These are phyloP conservation scores for Drosophila pruinosa DNA, from an alignment of 1,140 invertebrate genomes.

Conservation along the genomic window DNA sequence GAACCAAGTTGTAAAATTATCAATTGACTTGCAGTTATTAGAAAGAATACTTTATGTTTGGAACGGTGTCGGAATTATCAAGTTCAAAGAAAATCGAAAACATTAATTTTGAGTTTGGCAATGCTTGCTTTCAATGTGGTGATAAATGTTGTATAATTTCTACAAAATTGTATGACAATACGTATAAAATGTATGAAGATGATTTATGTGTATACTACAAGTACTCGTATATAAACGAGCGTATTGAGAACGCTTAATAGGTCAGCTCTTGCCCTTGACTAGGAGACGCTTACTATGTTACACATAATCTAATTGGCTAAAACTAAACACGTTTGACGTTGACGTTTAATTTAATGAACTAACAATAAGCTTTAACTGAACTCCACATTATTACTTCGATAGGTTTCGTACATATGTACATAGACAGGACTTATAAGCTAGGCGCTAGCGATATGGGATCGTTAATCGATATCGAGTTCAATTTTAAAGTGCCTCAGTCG, in stretches of 20 bases:
- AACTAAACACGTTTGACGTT: conserved; percentile 77
- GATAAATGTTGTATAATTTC: conserved; percentile 18
- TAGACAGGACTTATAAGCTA: conserved; percentile 26
- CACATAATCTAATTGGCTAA: conserved; percentile 73
- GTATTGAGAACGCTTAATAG: conserved; percentile 21
- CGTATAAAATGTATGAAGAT: conserved; percentile 61
- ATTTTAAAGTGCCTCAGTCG: conserved; percentile 76
- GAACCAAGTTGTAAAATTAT: too few species aligned
- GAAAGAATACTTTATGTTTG: too few species aligned
- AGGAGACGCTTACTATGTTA: conserved; percentile 68
- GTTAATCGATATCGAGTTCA: background rate
- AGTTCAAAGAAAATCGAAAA: too few species aligned
- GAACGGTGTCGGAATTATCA: too few species aligned
- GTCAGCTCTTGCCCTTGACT: conserved; percentile 21
- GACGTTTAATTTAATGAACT: conserved; percentile 70
- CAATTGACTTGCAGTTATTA: background rate
- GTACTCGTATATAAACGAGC: too few species aligned
- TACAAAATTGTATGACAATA: conserved; percentile 74
- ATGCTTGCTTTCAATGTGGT: background rate
- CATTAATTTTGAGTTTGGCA: background rate
- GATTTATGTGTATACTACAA: conserved; percentile 18
- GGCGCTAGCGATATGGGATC: too few species aligned
- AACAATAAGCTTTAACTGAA: conserved; percentile 48
- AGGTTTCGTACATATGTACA: conserved; percentile 13
- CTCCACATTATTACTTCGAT: conserved; percentile 3